Percentiles rank a stretch among this genome's conserved stretches.
Conservation (phyloP, 2,888 invertebrate genomes). For the Ctena decussata region DNA sequence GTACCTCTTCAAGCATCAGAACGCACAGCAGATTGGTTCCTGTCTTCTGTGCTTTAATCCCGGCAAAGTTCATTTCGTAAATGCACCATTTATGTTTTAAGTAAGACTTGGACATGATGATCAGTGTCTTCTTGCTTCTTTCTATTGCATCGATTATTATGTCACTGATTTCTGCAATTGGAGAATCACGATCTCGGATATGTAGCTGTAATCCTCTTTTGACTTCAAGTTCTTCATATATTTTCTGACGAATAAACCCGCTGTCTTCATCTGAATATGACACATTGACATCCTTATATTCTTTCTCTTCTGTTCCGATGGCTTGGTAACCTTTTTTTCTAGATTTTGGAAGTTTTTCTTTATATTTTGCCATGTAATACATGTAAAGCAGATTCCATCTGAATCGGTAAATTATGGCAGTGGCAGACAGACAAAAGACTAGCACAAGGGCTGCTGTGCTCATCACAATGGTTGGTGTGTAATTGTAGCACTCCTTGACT, state of each 20-base stretch:
- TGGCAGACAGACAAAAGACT: constrained; percentile 5
- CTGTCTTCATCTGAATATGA: constrained; percentile 53
- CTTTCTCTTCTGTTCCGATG: background rate
- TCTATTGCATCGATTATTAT: constrained; percentile 56
- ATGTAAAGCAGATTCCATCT: constrained; percentile 52
- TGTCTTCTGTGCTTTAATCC: constrained; percentile 44
- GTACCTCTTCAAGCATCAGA: constrained; percentile 25
- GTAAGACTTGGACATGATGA: constrained; percentile 45
- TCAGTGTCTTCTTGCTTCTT: constrained; percentile 43
- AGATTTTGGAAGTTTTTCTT: constrained; percentile 4
- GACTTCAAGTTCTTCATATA: constrained; percentile 42
- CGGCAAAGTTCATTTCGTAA: constrained; percentile 63
- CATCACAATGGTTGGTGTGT: constrained; percentile 17
- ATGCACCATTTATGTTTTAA: constrained; percentile 56
- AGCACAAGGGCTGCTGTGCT: constrained; percentile 4
- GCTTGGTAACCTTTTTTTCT: background rate
- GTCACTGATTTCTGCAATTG: constrained; percentile 42
- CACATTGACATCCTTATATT: constrained; percentile 50
- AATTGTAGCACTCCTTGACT: constrained; percentile 31
- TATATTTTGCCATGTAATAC: constrained; percentile 47
- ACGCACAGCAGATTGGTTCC: constrained; percentile 42
- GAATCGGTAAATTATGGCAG: constrained; percentile 37
- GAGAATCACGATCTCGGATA: constrained; percentile 56
- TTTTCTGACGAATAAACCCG: constrained; percentile 22
- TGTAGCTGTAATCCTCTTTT: constrained; percentile 34